Evolutionary conservation across 1,140 invertebrate genomes (phyloP).

Genomic region (Eumeta japonica): DNA sequence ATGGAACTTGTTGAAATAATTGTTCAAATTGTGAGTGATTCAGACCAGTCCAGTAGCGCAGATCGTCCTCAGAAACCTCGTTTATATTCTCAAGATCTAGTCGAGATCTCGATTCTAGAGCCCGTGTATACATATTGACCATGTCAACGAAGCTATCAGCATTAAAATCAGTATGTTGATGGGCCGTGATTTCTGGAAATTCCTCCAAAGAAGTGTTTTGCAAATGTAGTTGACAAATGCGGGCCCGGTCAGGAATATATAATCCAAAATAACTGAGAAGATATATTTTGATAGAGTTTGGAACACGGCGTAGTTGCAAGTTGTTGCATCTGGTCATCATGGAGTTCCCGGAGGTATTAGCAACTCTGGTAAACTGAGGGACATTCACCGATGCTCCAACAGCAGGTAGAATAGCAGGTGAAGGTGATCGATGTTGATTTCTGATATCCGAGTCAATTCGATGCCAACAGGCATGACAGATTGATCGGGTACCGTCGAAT

Average conservation of each 20-base stretch:
- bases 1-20: not conserved
- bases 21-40: not conserved
- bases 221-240: no score
- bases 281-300: no score
- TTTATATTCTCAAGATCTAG: constrained; percentile 1
- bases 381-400: no score
- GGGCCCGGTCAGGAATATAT: no score
- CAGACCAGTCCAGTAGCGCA: constrained; percentile 1
- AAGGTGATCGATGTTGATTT: not conserved
- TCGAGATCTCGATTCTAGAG: not conserved
- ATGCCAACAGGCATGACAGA: constrained; percentile 1
- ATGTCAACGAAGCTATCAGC: constrained; percentile 1
- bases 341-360: constrained; percentile 1
- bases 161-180: no score
- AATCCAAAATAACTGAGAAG: no score
- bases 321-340: no score
- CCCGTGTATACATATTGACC: not conserved
- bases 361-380: not conserved
- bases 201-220: no score
- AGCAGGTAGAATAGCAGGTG: no score
- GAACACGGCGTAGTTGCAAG: not conserved
- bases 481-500: not conserved
- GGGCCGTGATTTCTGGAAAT: no score
- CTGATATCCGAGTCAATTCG: not conserved
- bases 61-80: not conserved